Evolutionary conservation across 2,797 vertebrate genomes (phyloP), one percentile per base, ranked within the genome.

Genomic region (Gobio occitaniae): DNA sequence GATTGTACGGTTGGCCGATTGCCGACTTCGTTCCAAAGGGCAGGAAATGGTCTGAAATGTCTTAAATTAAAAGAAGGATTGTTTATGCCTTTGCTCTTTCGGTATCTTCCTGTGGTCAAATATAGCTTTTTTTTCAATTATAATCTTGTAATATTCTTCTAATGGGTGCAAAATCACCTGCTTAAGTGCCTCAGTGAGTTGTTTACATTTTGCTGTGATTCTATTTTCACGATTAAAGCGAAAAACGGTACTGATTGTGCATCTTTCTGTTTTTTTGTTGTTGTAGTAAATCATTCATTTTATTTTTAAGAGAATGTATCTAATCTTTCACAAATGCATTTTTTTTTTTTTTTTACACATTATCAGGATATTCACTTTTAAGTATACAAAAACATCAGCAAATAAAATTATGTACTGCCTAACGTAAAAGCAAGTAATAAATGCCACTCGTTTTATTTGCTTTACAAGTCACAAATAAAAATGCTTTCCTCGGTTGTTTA

Each of bases 371-470:
- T 84, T 78, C 63, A 85, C 69, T 63, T 82, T 66, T 50, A 66
- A 36, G 66, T 38, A 74, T 54, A 85, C 41, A 79, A 86, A 83
- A 83, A 82, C 66, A 78, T 10, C 78, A 85, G 74, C 80, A 65
- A 86, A 82, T 84, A 65, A 86, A 84, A 76, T 41, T 7, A 84
- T 82, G 61, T 75, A 84, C 82, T 78, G 41, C 19, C 76, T 78
- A 66, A 82, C 29, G 56, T 77, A 65, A 87, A 87, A 87, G 63
- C 76, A 76, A 79, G 75, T 54, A 79, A 85, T 78, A 85, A 89
- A 87, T 89, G 88, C 86, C 47, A 65, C 80, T 79, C 38, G 41
- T 84, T 87, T 84, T 68, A 84, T 86, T 86, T 74, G 82, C 66
- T 74, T 80, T 71, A 86, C 80, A 77, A 84, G 74, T 84, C 84